Conservation (phyloP, 2,113 vertebrate genomes). For the Raphicerus campestris region DNA sequence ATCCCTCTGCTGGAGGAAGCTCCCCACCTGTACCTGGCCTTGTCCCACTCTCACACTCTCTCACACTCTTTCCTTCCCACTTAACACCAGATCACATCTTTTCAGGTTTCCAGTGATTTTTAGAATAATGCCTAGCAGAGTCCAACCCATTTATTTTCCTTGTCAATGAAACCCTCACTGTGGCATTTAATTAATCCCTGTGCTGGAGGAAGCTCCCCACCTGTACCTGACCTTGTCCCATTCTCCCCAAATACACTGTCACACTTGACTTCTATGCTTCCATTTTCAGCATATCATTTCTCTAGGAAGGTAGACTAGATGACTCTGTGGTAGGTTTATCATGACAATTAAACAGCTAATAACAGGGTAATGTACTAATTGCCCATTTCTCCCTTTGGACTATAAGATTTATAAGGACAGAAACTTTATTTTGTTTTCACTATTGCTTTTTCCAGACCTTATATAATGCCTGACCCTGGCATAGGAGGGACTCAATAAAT, state of each 20-base stretch:
- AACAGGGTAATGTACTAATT: neutral
- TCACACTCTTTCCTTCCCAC: neutral
- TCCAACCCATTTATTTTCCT: neutral
- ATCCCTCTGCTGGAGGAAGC: neutral
- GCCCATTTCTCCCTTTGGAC: neutral
- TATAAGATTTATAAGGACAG: neutral
- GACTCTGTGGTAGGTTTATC: neutral
- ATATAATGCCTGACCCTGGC: neutral
- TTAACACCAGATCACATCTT: neutral
- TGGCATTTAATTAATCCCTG: neutral
- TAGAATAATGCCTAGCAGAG: neutral
- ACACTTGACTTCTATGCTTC: neutral
- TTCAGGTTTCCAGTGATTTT: neutral
- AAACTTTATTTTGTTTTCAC: neutral
- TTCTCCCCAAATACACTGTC: neutral
- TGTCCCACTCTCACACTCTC: too few species aligned
- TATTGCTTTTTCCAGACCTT: neutral
- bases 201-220: neutral
- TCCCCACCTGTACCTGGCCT: neutral
- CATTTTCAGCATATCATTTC: neutral
- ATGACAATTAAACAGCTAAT: neutral
- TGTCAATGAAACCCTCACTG: neutral
- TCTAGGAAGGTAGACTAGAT: neutral
- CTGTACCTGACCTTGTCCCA: neutral
- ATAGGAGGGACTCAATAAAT: neutral